Evolutionary conservation across 2,888 invertebrate genomes (phyloP), one percentile per base, ranked within the genome.

Genomic region (Prosapia bicincta): DNA sequence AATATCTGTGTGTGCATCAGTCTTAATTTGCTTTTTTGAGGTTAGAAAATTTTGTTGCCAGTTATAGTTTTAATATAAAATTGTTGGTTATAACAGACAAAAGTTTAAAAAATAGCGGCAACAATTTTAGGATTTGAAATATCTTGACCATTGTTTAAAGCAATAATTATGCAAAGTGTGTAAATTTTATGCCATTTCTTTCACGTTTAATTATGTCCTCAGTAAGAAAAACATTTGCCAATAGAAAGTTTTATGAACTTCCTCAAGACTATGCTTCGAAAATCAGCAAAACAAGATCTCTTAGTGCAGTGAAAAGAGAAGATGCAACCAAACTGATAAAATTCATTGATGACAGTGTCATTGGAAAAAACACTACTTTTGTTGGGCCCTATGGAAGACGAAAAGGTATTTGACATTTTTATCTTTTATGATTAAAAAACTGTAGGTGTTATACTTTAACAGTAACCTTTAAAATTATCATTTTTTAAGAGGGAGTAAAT

Each of bases 381-480:
- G 89, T 92, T 81, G 94, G 95, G 72, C 95, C 95, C 13, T 95
- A 91, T 83, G 95, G 95, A 78, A 88, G 93, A 76, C 87, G 95
- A 83, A 93, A 93, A 91, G 93, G 93, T 93, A 86, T 86, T 86
- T 78, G 26, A 10, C 20, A n/a, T n/a, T n/a, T n/a, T n/a, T n/a
- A n/a, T n/a, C n/a, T n/a, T n/a, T n/a, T n/a, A n/a, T n/a, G n/a
- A n/a, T n/a, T n/a, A n/a, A n/a, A n/a, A n/a, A n/a, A n/a, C n/a
- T n/a, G n/a, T n/a, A n/a, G n/a, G n/a, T n/a, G n/a, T n/a, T n/a
- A n/a, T n/a, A n/a, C n/a, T n/a, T n/a, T n/a, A n/a, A n/a, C n/a
- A n/a, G n/a, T n/a, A n/a, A n/a, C n/a, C n/a, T n/a, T n/a, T n/a
- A n/a, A n/a, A n/a, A n/a, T n/a, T n/a, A n/a, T n/a, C n/a, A n/a